Base-by-base conservation (phyloP, 2,888 invertebrate genomes). In the Cheilosia impressa region DNA sequence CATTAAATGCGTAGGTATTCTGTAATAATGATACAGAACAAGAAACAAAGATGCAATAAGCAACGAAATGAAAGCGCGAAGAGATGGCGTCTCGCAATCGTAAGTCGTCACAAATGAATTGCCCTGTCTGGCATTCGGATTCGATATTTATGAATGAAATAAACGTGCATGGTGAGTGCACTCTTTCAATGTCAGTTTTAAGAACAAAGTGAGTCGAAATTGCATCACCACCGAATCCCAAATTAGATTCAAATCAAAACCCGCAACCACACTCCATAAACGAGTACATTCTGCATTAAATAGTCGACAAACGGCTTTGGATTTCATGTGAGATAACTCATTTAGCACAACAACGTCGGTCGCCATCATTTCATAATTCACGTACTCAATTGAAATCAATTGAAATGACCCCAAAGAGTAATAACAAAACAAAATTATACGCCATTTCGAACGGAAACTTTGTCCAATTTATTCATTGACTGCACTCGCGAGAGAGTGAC, bases 331-430 rank as follows among this genome's bases (percentile, higher is more conserved):
- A 38, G 38, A 78, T 58, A 62, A 68, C 65, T 68, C 68, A 82
- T 71, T 65, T 53, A 63, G 45, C 80, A 65, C 68, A 65, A 41
- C 72, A 50, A 38, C 38, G 38, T 38, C 10, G 7, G 34, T 60
- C 66, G 52, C 60, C 65, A 58, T 76, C 52, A 82, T 82, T 87
- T 87, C 77, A 82, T 82, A 80, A 72, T 89, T 92, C 91, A 19
- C 89, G 89, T 87, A 58, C 62, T 90, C 87, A 91, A 92, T 91
- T 92, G 90, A 89, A 88, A 88, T 90, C 89, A 92, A 92, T 92
- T 92, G 90, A 91, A 90, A 91, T 90, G 91, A 92, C 92, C 91
- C 90, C 90, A 88, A 87, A 81, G 85, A 78, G 68, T 78, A 83
- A 77, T 73, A 78, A 78, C 71, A 82, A 63, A 81, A 76, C 63